phyloP scores from a whole-genome alignment of 2,797 vertebrate species.

The Clarias laeviceps region DNA sequence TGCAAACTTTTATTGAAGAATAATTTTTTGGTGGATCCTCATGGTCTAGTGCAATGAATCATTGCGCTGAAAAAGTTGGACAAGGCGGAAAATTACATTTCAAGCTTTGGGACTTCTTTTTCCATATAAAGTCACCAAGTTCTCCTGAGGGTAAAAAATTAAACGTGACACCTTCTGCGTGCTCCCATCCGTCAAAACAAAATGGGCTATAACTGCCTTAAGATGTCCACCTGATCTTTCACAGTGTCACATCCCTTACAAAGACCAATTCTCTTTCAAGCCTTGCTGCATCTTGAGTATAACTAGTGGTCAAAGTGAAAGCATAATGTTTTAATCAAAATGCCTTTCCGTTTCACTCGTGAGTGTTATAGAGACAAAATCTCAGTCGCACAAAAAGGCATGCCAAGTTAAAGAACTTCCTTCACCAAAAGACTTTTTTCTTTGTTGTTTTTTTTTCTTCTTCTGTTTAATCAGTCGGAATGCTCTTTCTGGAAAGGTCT shows the following conservation, averaged over 20 bases:
- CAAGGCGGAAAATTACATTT: background rate
- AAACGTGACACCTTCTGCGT: background rate
- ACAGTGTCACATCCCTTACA: background rate
- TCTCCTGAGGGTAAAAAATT: slow-evolving; percentile 11
- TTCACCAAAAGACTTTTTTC: background rate
- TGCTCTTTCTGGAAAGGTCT: background rate
- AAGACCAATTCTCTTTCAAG: background rate
- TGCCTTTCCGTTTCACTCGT: background rate
- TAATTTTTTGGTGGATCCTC: background rate
- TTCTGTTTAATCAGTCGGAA: slow-evolving; percentile 16
- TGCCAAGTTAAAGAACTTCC: background rate
- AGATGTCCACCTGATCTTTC: background rate
- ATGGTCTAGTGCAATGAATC: background rate
- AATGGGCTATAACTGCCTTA: background rate
- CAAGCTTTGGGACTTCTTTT: background rate
- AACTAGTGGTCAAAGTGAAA: background rate
- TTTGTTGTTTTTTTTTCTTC: background rate
- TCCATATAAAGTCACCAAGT: background rate
- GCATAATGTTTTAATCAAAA: background rate
- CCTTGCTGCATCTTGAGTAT: background rate
- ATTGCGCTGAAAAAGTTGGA: background rate
- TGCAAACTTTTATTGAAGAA: background rate
- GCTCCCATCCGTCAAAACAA: slow-evolving; percentile 28
- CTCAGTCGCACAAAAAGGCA: background rate
- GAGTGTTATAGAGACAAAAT: background rate